Evolutionary conservation across 2,888 invertebrate species (phyloP).

Genomic region (Morpho helenor): DNA sequence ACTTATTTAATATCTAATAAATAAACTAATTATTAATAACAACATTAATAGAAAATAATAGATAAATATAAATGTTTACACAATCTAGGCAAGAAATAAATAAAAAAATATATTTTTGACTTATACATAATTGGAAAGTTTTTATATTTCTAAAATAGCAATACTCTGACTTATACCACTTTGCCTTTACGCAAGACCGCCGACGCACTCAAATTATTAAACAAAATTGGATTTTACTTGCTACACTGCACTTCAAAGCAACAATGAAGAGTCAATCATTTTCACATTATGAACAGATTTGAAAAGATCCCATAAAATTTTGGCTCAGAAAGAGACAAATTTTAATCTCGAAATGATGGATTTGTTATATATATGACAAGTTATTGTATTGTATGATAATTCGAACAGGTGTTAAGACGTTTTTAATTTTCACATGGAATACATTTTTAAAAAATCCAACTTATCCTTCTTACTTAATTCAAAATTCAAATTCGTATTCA

Average conservation of each 20-base stretch:
- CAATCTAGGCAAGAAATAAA: no score
- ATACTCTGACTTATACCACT: constrained; percentile 27
- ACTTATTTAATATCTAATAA: no score
- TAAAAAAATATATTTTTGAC: no score
- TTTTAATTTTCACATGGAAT: constrained; percentile 5
- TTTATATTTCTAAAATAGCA: no score
- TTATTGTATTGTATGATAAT: constrained; percentile 22
- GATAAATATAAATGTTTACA: no score
- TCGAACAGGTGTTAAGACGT: constrained; percentile 30
- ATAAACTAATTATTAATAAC: no score
- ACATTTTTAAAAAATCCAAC: background rate
- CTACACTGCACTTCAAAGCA: constrained; percentile 39
- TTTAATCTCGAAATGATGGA: constrained; percentile 51
- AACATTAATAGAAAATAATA: no score
- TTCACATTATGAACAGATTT: constrained; percentile 39
- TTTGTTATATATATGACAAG: constrained; percentile 39
- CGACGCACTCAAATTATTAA: constrained; percentile 54
- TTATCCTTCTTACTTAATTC: no score
- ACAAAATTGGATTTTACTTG: constrained; percentile 59
- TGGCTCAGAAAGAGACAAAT: constrained; percentile 48
- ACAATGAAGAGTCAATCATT: constrained; percentile 60
- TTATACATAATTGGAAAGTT: no score
- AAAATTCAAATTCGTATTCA: no score
- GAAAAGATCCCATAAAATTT: constrained; percentile 22
- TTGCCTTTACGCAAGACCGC: constrained; percentile 32